Evolutionary conservation across 2,888 invertebrate genomes (phyloP).

Genomic region (Himalopsyche kuldschensis): DNA sequence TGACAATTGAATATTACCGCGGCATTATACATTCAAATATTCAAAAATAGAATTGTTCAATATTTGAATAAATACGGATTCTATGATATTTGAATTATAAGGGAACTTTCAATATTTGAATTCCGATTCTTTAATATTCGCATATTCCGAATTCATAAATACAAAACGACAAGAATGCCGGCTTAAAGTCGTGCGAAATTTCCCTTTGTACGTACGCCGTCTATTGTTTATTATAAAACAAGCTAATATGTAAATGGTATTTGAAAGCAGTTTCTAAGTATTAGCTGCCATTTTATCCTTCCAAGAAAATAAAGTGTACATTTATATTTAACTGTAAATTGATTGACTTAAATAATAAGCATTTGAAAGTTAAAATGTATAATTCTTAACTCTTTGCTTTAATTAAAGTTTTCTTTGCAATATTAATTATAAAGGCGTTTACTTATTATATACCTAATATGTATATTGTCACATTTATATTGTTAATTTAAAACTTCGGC

Average conservation of each 20-base stretch:
- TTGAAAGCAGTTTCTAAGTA: neutral
- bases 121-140: neutral
- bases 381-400: no score
- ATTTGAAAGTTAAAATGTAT: no score
- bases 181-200: neutral
- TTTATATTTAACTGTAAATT: no score
- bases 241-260: neutral
- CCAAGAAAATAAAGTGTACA: no score
- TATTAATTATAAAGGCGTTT: no score
- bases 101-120: neutral
- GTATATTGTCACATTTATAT: no score
- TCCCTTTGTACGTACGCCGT: neutral
- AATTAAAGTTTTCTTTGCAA: no score
- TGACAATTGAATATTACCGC: neutral
- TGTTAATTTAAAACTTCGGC: no score
- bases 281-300: no score
- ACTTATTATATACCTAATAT: no score
- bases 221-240: neutral
- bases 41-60: neutral
- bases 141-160: neutral
- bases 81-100: neutral
- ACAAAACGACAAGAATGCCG: neutral
- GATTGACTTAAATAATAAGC: no score
- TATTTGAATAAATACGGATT: neutral
- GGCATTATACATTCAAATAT: neutral